Evolutionary conservation across 2,113 vertebrate genomes (phyloP).

Genomic region (Lepus americanus): DNA sequence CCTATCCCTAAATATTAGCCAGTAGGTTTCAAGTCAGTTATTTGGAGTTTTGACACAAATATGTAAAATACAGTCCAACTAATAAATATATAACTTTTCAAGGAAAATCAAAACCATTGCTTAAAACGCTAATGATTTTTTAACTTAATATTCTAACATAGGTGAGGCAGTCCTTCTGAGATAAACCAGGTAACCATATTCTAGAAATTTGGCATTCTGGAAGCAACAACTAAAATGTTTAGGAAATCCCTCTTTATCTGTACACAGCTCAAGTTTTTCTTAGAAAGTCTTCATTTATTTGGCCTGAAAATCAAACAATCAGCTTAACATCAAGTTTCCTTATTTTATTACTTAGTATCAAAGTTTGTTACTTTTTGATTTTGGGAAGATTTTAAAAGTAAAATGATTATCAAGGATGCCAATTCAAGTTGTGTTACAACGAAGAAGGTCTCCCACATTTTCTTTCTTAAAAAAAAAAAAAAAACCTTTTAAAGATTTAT

Average conservation of each 20-base stretch:
- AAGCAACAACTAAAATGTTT: conserved; percentile 44
- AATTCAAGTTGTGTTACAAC: background rate
- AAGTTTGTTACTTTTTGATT: conserved; percentile 22
- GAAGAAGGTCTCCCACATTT: background rate
- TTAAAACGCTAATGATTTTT: conserved; percentile 14
- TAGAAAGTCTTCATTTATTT: conserved; percentile 43
- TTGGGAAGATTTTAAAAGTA: background rate
- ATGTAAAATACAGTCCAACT: background rate
- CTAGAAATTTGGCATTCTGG: conserved; percentile 17
- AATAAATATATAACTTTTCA: conserved; percentile 5
- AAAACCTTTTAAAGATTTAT: no score
- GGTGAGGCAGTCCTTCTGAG: background rate
- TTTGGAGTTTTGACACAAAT: background rate
- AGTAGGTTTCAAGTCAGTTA: conserved; percentile 31
- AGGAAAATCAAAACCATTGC: background rate
- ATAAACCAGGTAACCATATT: background rate
- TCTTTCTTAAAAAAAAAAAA: no score
- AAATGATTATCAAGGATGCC: background rate
- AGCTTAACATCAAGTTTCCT: background rate
- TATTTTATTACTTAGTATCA: conserved; percentile 59
- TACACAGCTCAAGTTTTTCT: conserved; percentile 5
- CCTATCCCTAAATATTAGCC: background rate
- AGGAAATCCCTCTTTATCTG: background rate
- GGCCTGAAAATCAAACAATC: conserved; percentile 64
- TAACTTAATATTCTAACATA: background rate